phyloP scores from a whole-genome alignment of 2,888 invertebrate species.

The Criorhina ranunculi region DNA sequence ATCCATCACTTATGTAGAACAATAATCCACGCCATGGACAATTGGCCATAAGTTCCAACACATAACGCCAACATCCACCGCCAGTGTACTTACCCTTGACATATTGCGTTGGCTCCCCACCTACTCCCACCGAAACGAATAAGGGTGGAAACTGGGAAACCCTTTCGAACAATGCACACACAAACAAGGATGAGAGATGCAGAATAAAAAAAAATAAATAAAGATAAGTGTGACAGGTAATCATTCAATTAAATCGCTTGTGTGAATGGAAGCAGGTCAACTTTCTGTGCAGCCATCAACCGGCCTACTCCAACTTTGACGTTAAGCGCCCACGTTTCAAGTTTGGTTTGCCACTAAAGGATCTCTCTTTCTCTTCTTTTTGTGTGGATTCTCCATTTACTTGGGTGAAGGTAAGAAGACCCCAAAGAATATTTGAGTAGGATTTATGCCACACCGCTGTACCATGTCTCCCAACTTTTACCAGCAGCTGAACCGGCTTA shows the following conservation, averaged over 20 bases:
- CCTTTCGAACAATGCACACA: slow-evolving; percentile 47
- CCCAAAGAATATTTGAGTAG: slow-evolving; percentile 71
- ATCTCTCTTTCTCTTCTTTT: slow-evolving; percentile 40
- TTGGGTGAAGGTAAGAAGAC: slow-evolving; percentile 21
- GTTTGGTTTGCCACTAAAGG: slow-evolving; percentile 57
- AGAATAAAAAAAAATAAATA: slow-evolving; percentile 19
- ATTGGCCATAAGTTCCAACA: slow-evolving; percentile 66
- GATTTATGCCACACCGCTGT: slow-evolving; percentile 60
- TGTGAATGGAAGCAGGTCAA: slow-evolving; percentile 65
- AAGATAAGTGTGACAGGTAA: slow-evolving; percentile 74
- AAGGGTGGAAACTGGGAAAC: slow-evolving; percentile 38
- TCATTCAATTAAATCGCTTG: slow-evolving; percentile 74
- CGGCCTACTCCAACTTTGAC: slow-evolving; percentile 59
- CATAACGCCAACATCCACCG: neutral
- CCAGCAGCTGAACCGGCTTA: slow-evolving; percentile 73
- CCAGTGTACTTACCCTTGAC: slow-evolving; percentile 3
- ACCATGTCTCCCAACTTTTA: slow-evolving; percentile 22
- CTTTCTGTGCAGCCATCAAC: slow-evolving; percentile 19
- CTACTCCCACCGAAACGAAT: neutral
- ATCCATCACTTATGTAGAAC: slow-evolving; percentile 71
- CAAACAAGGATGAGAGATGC: slow-evolving; percentile 1
- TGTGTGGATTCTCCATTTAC: neutral
- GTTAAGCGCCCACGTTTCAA: slow-evolving; percentile 71
- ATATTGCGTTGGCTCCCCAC: slow-evolving; percentile 32
- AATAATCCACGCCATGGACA: slow-evolving; percentile 76